These are phyloP conservation scores for Brienomyrus brachyistius DNA, from an alignment of 2,113 vertebrate species.

Conservation along the genomic window DNA sequence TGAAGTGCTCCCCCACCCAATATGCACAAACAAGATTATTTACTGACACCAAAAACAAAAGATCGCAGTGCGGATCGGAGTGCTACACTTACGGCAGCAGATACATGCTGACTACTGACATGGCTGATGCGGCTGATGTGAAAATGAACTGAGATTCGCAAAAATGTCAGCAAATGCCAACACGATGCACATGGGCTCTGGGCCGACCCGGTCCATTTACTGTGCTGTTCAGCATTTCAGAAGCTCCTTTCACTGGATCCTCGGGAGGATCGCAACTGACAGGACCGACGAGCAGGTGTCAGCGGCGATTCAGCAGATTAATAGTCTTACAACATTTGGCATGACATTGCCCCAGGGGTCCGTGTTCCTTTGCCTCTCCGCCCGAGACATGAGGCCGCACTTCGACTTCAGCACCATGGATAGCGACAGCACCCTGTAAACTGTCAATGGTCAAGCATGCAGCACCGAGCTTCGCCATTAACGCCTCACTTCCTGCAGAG, in stretches of 20 bases:
- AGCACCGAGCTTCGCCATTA: not conserved
- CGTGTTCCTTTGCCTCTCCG: not conserved
- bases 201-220: not conserved
- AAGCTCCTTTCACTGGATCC: not conserved
- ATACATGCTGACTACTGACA: not conserved
- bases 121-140: not conserved
- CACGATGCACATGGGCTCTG: not conserved
- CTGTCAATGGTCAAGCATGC: not conserved
- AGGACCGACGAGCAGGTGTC: not conserved
- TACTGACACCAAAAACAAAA: not conserved
- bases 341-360: not conserved
- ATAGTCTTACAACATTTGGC: not conserved
- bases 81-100: not conserved
- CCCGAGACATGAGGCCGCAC: not conserved
- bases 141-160: not conserved
- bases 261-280: not conserved
- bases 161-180: conserved; percentile 9
- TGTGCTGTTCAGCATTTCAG: not conserved
- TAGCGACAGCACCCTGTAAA: not conserved
- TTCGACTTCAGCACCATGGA: not conserved
- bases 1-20: not conserved
- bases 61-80: not conserved
- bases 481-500: not conserved
- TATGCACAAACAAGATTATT: not conserved
- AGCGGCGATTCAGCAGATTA: not conserved